Conservation (phyloP, 1,140 invertebrate genomes). For the Nasonia longicornis region DNA sequence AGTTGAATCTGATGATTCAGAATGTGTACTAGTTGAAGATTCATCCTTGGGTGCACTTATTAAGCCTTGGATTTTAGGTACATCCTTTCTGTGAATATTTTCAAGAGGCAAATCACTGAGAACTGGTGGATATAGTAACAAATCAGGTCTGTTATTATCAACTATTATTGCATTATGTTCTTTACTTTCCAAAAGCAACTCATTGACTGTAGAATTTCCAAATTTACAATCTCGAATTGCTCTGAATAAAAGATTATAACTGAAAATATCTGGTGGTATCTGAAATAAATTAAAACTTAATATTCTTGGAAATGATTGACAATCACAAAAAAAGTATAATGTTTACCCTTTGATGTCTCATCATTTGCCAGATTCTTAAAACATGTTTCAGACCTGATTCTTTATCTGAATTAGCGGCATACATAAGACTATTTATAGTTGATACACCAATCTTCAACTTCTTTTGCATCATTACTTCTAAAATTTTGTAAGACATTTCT, state of each 20-base stretch:
- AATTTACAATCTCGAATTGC: constrained; percentile 84
- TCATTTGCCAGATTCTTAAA: constrained; percentile 86
- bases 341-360: constrained; percentile 66
- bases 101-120: constrained; percentile 47
- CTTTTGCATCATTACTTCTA: constrained; percentile 85
- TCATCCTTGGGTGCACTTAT: background rate
- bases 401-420: constrained; percentile 84
- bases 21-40: background rate
- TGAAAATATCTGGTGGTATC: constrained; percentile 77
- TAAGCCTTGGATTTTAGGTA: constrained; percentile 3
- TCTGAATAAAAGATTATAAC: constrained; percentile 86
- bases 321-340: background rate
- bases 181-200: constrained; percentile 58
- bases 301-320: background rate
- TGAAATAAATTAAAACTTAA: constrained; percentile 64
- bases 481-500: constrained; percentile 80
- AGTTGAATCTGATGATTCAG: background rate
- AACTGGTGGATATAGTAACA: constrained; percentile 57
- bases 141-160: constrained; percentile 53
- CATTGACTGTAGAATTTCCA: constrained; percentile 74
- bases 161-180: constrained; percentile 40
- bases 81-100: constrained; percentile 30
- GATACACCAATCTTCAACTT: constrained; percentile 74
- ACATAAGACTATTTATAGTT: constrained; percentile 84
- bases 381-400: constrained; percentile 84